Evolutionary conservation across 2,113 vertebrate genomes (phyloP).

Genomic region (Poeciliopsis occidentalis): DNA sequence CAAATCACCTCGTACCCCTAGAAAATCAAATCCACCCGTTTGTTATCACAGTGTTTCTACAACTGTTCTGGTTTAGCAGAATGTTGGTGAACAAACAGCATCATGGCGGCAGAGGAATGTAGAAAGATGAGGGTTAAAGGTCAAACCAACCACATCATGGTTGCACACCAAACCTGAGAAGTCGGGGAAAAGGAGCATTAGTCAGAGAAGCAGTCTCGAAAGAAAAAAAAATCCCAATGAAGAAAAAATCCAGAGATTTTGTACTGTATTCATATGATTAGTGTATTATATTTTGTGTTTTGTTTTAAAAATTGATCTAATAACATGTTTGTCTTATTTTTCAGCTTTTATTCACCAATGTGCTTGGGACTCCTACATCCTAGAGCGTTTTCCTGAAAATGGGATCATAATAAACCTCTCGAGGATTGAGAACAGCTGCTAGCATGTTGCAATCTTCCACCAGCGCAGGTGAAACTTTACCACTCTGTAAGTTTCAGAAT

Average conservation of each 20-base stretch:
- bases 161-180: too few species aligned
- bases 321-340: conserved; percentile 24
- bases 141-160: too few species aligned
- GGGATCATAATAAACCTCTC: conserved; percentile 46
- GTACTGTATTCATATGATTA: neutral
- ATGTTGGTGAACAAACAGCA: too few species aligned
- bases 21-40: too few species aligned
- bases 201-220: too few species aligned
- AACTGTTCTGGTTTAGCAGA: too few species aligned
- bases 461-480: conserved; percentile 52
- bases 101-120: too few species aligned
- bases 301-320: conserved; percentile 1
- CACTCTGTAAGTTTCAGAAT: conserved; percentile 40
- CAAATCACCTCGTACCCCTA: too few species aligned
- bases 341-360: conserved; percentile 57
- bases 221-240: too few species aligned
- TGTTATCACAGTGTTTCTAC: too few species aligned
- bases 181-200: too few species aligned
- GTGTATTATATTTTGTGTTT: neutral
- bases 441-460: conserved; percentile 68
- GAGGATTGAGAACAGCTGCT: conserved; percentile 52
- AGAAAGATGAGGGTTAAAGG: too few species aligned
- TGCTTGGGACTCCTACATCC: conserved; percentile 52
- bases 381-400: conserved; percentile 51
- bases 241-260: neutral